Base-by-base conservation (phyloP, 1,140 invertebrate species). In the Brachionus sp. region DNA sequence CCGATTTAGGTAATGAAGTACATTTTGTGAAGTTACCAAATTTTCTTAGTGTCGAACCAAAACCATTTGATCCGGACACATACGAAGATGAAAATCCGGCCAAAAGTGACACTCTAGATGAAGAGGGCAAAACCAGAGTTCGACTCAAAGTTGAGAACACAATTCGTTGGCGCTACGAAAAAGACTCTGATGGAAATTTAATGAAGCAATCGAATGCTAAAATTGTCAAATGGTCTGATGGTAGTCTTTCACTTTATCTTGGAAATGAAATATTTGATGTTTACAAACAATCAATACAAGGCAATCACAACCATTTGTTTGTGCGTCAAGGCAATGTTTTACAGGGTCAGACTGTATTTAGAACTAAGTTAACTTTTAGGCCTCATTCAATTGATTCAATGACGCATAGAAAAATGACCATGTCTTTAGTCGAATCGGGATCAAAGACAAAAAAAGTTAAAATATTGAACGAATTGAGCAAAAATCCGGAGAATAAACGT, bases 261-360 rank as follows among this genome's bases (percentile, higher is more conserved):
- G 82, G 82, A 1, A 75, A 83, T 39, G 68, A 83, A 57, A 75
- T 83, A 19, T 83, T 83, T 19, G 82, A 83, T 75, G 82, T 83
- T 16, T 83, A 50, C 12, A 73, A 77, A 19, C 19, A 33, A 23
- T 16, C 16, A 23, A 83, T 83, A 9, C 44, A 57, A 42, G 62
- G 68, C 10, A 68, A 83, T 77, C 82, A 83, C 39, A 83, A 83
- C 29, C 82, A 83, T 73, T 57, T 83, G 13, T 83, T 83, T 29
- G 44, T 83, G 4, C 29, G 82, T n/a, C 82, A 83, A n/a, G 64
- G 42, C 10, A 73, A 70, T 35, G 42, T 42, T 13, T 33, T 83
- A n/a, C 82, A 75, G 13, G 66, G 42, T 29, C 82, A 83, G 50
- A 62, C 46, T 29, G 82, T 70, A 16, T 83, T 83, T 64, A 66